Evolutionary conservation across 1,140 invertebrate species (phyloP).

Genomic region (Agrilus planipennis): DNA sequence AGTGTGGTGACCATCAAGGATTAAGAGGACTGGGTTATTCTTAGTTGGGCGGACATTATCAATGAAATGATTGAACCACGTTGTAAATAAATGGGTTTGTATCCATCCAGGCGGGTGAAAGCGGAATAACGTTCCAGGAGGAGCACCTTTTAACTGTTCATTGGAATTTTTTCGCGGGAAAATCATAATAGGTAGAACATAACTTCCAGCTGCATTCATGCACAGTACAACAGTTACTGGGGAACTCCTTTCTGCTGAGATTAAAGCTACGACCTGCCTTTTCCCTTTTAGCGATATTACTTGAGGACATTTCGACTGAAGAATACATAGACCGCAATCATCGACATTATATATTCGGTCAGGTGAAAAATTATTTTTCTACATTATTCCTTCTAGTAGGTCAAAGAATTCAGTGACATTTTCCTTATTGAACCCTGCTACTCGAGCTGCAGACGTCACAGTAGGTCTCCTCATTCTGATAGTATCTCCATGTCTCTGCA

Average conservation of each 20-base stretch:
- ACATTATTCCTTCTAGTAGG: background rate
- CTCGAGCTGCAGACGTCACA: slow-evolving; percentile 34
- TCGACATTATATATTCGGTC: slow-evolving; percentile 25
- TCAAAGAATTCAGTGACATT: slow-evolving; percentile 21
- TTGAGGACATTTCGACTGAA: slow-evolving; percentile 20
- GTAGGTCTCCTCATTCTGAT: slow-evolving; percentile 31
- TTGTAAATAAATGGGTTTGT: slow-evolving; percentile 16
- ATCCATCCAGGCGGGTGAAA: slow-evolving; percentile 20
- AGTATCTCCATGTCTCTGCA: slow-evolving; percentile 33
- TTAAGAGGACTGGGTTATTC: background rate
- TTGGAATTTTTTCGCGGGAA: slow-evolving; percentile 22
- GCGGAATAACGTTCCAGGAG: slow-evolving; percentile 14
- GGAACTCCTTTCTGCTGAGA: slow-evolving; percentile 22
- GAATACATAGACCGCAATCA: slow-evolving; percentile 24
- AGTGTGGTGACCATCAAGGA: slow-evolving; percentile 1
- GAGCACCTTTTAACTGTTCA: slow-evolving; percentile 18
- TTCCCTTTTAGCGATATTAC: slow-evolving; percentile 22
- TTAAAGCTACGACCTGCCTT: slow-evolving; percentile 22
- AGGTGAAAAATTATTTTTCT: slow-evolving; percentile 2
- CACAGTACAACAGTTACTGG: slow-evolving; percentile 13
- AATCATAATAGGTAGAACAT: slow-evolving; percentile 28
- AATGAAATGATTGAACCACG: slow-evolving; percentile 1
- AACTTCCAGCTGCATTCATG: slow-evolving; percentile 26
- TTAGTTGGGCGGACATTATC: background rate
- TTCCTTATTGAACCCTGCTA: slow-evolving; percentile 35